Conservation (phyloP, 2,797 vertebrate genomes). For the Miichthys miiuy region DNA sequence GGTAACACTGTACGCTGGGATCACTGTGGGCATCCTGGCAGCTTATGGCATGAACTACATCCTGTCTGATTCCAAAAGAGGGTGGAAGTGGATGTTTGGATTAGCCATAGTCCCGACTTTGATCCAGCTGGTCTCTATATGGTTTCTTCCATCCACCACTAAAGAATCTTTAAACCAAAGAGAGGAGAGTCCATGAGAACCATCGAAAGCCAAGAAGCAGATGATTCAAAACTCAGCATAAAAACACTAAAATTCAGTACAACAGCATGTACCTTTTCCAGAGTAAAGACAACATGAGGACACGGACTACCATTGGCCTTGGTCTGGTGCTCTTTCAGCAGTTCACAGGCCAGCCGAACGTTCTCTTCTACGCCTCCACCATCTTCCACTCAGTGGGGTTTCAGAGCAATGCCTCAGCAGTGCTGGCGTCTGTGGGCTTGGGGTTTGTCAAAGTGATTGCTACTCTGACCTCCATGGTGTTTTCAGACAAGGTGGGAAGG, state of each 20-base stretch:
- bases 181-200: conserved; percentile 72
- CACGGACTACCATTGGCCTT: conserved; percentile 88
- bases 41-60: conserved; percentile 91
- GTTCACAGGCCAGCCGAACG: conserved; percentile 94
- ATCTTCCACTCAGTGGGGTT: conserved; percentile 92
- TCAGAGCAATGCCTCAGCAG: conserved; percentile 85
- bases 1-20: conserved; percentile 91
- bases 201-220: conserved; percentile 66
- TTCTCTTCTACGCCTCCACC: conserved; percentile 93
- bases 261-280: conserved; percentile 86
- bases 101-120: conserved; percentile 84
- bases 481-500: conserved; percentile 90
- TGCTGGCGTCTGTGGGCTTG: conserved; percentile 91
- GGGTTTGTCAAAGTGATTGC: conserved; percentile 89
- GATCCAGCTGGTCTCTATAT: conserved; percentile 86
- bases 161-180: conserved; percentile 21
- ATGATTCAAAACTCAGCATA: conserved; percentile 4
- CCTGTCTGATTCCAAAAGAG: conserved; percentile 76
- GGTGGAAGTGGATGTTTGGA: conserved; percentile 95
- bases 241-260: conserved; percentile 67
- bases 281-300: conserved; percentile 90
- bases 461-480: conserved; percentile 87
- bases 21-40: conserved; percentile 91
- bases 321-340: conserved; percentile 94
- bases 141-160: conserved; percentile 84